Evolutionary conservation across 1,140 invertebrate species (phyloP).

Genomic region (Drosophila rufa): DNA sequence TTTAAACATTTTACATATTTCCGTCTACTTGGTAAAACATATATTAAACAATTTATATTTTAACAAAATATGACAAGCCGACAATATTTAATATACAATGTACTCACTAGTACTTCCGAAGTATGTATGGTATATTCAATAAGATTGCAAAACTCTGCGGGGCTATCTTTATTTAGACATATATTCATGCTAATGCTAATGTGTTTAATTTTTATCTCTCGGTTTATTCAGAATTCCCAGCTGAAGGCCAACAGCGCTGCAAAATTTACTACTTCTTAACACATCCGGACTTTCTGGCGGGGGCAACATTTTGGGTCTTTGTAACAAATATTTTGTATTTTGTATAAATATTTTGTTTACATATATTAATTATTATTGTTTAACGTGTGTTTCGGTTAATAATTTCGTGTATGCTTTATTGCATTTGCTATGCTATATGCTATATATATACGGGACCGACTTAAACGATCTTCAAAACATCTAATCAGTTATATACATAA

Average conservation of each 20-base stretch:
- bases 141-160: conserved; percentile 62
- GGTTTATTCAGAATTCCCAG: conserved; percentile 38
- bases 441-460: conserved; percentile 55
- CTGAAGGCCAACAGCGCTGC: conserved; percentile 24
- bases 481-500: conserved; percentile 60
- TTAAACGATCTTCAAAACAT: conserved; percentile 51
- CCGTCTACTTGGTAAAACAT: conserved; percentile 72
- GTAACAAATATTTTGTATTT: conserved; percentile 64
- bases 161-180: conserved; percentile 76
- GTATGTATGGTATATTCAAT: conserved; percentile 58
- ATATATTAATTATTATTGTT: conserved; percentile 62
- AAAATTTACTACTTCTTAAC: conserved; percentile 61
- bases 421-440: conserved; percentile 63
- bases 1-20: conserved; percentile 69
- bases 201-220: conserved; percentile 49
- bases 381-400: conserved; percentile 78
- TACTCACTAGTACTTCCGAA: conserved; percentile 36
- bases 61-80: conserved; percentile 78
- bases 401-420: conserved; percentile 69
- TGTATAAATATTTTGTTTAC: conserved; percentile 59
- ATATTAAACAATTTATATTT: conserved; percentile 71
- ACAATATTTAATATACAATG: conserved; percentile 78
- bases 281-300: conserved; percentile 42
- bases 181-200: conserved; percentile 70
- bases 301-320: conserved; percentile 64